Conservation (phyloP, 2,113 vertebrate species). For the Dryoscopus gambensis region DNA sequence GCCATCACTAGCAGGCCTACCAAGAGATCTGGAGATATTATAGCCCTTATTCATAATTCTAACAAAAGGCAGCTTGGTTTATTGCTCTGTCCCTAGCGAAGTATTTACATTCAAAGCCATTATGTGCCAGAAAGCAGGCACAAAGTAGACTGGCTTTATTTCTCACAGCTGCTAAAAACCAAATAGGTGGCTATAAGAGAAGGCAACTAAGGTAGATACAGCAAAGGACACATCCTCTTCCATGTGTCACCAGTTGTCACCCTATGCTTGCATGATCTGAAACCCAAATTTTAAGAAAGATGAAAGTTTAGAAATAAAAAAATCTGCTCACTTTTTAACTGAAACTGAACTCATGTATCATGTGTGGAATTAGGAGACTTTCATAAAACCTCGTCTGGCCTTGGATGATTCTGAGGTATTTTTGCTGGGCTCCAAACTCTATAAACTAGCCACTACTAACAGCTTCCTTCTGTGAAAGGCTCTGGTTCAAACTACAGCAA, state of each 20-base stretch:
- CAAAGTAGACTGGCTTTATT: neutral
- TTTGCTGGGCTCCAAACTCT: constrained; percentile 55
- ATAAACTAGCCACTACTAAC: constrained; percentile 58
- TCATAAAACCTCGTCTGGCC: constrained; percentile 37
- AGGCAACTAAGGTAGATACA: neutral
- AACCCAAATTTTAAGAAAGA: neutral
- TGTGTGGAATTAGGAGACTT: constrained; percentile 5
- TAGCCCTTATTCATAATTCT: neutral
- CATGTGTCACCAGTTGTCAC: neutral
- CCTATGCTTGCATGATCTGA: neutral
- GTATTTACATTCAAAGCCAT: neutral
- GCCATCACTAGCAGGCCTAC: neutral
- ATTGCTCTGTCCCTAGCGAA: neutral
- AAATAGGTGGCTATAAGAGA: neutral
- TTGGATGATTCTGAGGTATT: constrained; percentile 60
- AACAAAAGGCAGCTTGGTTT: neutral
- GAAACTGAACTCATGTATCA: neutral
- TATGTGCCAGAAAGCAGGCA: neutral
- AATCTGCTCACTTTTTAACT: neutral
- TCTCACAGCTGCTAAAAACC: neutral
- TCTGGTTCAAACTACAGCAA: constrained; percentile 41
- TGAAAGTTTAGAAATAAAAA: constrained; percentile 14
- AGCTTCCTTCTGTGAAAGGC: constrained; percentile 46
- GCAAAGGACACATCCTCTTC: neutral
- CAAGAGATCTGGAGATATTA: neutral